Percentiles rank a stretch among this genome's conserved stretches.
Evolutionary conservation across 1,140 invertebrate genomes (phyloP).

Genomic region (Saxidomus purpurata): DNA sequence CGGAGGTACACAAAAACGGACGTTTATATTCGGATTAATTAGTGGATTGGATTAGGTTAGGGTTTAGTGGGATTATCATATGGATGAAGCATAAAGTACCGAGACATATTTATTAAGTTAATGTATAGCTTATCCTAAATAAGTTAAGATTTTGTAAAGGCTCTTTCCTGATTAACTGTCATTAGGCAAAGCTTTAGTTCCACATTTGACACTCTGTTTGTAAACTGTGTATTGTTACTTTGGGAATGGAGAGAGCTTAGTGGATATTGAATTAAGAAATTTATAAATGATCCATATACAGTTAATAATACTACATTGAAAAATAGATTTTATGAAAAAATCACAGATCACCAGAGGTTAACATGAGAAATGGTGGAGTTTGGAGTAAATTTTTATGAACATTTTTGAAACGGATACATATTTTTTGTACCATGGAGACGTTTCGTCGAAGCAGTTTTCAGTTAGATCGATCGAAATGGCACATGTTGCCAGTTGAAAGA

Average conservation of each 20-base stretch:
- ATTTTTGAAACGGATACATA: no score
- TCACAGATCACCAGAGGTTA: no score
- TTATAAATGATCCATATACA: no score
- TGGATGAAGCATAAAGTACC: background rate
- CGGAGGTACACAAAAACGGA: background rate
- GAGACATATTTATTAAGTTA: slow-evolving; percentile 23
- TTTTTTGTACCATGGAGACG: background rate
- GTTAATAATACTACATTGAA: no score
- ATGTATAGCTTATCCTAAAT: slow-evolving; percentile 32
- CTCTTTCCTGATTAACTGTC: slow-evolving; percentile 9
- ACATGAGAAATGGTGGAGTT: no score
- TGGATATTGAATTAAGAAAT: background rate
- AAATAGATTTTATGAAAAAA: no score
- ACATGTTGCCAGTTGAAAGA: background rate
- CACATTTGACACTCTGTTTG: background rate
- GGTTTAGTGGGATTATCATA: background rate
- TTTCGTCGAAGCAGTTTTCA: slow-evolving; percentile 9
- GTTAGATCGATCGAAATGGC: background rate
- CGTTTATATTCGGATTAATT: slow-evolving; percentile 22
- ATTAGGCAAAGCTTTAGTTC: slow-evolving; percentile 14
- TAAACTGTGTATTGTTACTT: background rate
- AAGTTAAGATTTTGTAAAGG: background rate
- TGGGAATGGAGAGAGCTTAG: slow-evolving; percentile 8
- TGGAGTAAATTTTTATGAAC: no score
- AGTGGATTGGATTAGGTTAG: slow-evolving; percentile 12